phyloP scores from a whole-genome alignment of 2,797 vertebrate species.

The Melanotaenia nigrans region DNA sequence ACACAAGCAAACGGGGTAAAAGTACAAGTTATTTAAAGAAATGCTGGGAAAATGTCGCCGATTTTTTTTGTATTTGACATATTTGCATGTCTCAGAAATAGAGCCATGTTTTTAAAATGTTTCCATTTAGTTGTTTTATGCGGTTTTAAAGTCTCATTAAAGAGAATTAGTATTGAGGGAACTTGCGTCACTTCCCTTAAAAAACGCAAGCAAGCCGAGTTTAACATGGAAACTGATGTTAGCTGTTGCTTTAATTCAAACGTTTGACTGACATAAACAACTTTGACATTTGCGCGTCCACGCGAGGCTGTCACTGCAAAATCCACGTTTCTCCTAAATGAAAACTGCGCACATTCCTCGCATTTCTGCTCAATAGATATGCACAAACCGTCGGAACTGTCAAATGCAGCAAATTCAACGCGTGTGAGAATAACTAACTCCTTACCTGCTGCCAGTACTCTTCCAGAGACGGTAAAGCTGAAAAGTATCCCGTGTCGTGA shows the following conservation, averaged over 20 bases:
- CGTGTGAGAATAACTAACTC: not conserved
- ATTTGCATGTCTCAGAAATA: too few species aligned
- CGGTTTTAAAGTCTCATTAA: not conserved
- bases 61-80: not conserved
- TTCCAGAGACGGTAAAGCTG: constrained; percentile 95
- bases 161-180: constrained; percentile 19
- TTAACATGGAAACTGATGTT: not conserved
- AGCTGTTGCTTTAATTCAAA: constrained; percentile 16
- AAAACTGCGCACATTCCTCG: constrained; percentile 21
- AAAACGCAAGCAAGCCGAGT: constrained; percentile 4
- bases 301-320: constrained; percentile 50
- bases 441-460: constrained; percentile 99
- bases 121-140: not conserved
- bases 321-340: constrained; percentile 23
- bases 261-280: constrained; percentile 16
- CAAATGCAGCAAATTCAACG: not conserved
- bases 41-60: not conserved
- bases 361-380: not conserved
- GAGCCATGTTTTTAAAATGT: not conserved
- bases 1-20: not conserved
- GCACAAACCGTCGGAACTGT: not conserved
- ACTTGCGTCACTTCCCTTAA: constrained; percentile 57
- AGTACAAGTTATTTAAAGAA: not conserved
- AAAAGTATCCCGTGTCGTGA: constrained; percentile 98
- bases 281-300: constrained; percentile 38